These are phyloP conservation scores for Neomorphus geoffroyi DNA, from an alignment of 2,797 vertebrate species.

Conservation along the genomic window DNA sequence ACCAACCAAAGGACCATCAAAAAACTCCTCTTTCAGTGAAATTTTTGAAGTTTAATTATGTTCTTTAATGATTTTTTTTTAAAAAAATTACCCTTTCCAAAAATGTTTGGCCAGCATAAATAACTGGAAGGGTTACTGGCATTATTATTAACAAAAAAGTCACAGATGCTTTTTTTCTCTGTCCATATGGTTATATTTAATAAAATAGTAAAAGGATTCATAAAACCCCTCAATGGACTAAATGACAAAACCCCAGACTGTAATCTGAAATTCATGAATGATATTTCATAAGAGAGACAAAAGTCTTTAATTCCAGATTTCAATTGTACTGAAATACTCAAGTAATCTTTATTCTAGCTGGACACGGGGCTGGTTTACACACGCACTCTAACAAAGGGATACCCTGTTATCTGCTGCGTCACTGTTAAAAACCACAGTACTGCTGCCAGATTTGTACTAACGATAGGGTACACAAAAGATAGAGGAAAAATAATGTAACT, in stretches of 20 bases:
- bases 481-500: constrained; percentile 25
- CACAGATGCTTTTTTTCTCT: background rate
- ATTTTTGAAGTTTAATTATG: background rate
- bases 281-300: background rate
- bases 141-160: background rate
- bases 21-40: background rate
- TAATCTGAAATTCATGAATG: constrained; percentile 12
- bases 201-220: constrained; percentile 13
- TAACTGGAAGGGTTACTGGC: background rate
- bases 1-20: too few relatives aligned
- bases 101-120: background rate
- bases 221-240: background rate
- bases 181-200: background rate
- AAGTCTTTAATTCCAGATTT: constrained; percentile 35
- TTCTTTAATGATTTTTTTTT: background rate
- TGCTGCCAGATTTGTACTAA: constrained; percentile 48
- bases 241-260: background rate
- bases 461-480: background rate
- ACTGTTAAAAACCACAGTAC: constrained; percentile 47
- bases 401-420: constrained; percentile 42
- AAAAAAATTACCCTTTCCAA: background rate
- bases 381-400: constrained; percentile 41
- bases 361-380: constrained; percentile 47
- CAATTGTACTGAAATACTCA: constrained; percentile 39
- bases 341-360: background rate